A percentile compares a stretch with the other conserved stretches of the same genome.
Evolutionary conservation across 2,888 invertebrate species (phyloP).

Genomic region (Xestia c-nigrum): DNA sequence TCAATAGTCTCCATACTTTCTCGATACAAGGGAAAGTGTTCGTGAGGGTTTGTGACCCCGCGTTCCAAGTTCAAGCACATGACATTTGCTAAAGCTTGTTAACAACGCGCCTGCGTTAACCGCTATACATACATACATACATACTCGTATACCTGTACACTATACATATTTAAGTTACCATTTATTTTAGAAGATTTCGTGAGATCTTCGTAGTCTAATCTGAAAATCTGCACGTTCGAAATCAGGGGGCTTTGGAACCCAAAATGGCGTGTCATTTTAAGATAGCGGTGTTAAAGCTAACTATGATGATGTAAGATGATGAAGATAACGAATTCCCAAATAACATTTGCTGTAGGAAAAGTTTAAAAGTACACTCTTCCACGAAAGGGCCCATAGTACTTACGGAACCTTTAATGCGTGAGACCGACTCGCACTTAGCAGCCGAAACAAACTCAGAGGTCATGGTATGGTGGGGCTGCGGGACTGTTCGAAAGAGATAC

Average conservation of each 20-base stretch:
- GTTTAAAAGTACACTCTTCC: neutral
- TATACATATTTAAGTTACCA: slow-evolving; percentile 8
- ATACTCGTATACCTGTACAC: neutral
- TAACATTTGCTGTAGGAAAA: neutral
- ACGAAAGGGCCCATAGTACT: neutral
- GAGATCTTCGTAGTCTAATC: neutral
- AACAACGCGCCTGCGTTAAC: slow-evolving; percentile 31
- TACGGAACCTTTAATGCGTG: too few relatives aligned
- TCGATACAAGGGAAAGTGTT: slow-evolving; percentile 73
- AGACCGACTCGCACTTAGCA: too few relatives aligned
- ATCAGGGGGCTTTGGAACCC: neutral
- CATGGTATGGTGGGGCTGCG: too few relatives aligned
- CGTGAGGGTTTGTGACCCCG: slow-evolving; percentile 64
- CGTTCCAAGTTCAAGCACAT: slow-evolving; percentile 68
- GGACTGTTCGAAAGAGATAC: too few relatives aligned
- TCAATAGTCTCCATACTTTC: slow-evolving; percentile 63
- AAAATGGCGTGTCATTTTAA: neutral
- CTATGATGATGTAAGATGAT: neutral
- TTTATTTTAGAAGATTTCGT: slow-evolving; percentile 25
- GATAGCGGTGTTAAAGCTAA: neutral
- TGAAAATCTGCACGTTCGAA: neutral
- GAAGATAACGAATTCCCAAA: neutral
- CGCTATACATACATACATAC: slow-evolving; percentile 6
- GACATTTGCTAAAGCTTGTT: slow-evolving; percentile 51
- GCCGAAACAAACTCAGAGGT: too few relatives aligned